A percentile compares a stretch with the other conserved stretches of the same genome.
phyloP scores from a whole-genome alignment of 2,888 invertebrate genomes.

The Neocrepidodera transversa region DNA sequence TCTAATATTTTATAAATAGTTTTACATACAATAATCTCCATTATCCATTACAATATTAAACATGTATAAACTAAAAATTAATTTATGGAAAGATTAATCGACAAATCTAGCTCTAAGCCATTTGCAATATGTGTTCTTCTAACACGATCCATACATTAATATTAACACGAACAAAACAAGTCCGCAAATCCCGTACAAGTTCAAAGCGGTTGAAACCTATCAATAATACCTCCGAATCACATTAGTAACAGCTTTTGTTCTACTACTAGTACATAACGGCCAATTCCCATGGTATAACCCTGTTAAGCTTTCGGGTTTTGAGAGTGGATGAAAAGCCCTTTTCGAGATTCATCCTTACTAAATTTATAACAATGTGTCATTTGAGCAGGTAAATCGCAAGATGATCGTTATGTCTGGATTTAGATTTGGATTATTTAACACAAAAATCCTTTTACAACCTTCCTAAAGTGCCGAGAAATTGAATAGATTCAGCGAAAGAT shows the following conservation, averaged over 20 bases:
- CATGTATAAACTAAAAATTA: too few species aligned
- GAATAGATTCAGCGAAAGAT: too few species aligned
- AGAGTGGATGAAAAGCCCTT: slow-evolving; percentile 31
- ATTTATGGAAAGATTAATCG: too few species aligned
- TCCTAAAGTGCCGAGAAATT: too few species aligned
- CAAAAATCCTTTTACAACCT: too few species aligned
- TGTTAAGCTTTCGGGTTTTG: slow-evolving; percentile 30
- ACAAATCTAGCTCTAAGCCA: too few species aligned
- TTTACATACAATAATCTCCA: too few species aligned
- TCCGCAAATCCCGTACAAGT: slow-evolving; percentile 9
- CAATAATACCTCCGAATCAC: slow-evolving; percentile 35
- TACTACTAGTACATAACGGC: slow-evolving; percentile 15
- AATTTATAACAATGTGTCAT: slow-evolving; percentile 39
- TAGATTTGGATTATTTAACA: background rate
- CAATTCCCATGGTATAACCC: slow-evolving; percentile 29
- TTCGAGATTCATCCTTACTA: slow-evolving; percentile 31
- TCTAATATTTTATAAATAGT: too few species aligned
- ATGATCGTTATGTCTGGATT: slow-evolving; percentile 37
- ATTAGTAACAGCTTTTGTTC: slow-evolving; percentile 35
- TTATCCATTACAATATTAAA: too few species aligned
- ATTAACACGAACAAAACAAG: slow-evolving; percentile 10
- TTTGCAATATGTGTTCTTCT: too few species aligned
- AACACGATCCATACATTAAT: slow-evolving; percentile 1
- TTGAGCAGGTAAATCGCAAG: slow-evolving; percentile 33
- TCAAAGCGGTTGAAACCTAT: slow-evolving; percentile 17